These are phyloP conservation scores for Phacellophora camtschatica DNA, from an alignment of 30 jellyfish, hydroid and myxozoan genomes.

Conservation along the genomic window DNA sequence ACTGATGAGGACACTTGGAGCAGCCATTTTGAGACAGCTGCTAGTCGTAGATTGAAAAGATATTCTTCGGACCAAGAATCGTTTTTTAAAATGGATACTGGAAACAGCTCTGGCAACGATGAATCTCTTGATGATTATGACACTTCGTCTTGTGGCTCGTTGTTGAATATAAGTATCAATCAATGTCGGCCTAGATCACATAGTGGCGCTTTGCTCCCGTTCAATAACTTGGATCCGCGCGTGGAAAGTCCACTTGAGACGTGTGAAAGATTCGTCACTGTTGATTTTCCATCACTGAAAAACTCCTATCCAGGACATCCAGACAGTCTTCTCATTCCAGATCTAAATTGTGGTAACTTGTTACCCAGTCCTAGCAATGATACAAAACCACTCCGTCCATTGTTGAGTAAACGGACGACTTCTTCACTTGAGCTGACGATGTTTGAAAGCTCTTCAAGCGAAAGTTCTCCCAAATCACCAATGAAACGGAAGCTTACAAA, in stretches of 20 bases:
- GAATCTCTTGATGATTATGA: not conserved
- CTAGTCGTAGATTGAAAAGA: slow-evolving; percentile 8
- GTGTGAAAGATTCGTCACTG: slow-evolving; percentile 31
- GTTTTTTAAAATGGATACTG: not conserved
- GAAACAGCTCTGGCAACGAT: slow-evolving; percentile 9
- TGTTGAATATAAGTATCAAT: not conserved
- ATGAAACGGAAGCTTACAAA: not conserved
- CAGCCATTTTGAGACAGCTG: slow-evolving; percentile 47
- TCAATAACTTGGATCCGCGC: slow-evolving; percentile 78
- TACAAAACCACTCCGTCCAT: not conserved
- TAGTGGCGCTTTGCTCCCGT: slow-evolving; percentile 89
- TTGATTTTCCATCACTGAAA: slow-evolving; percentile 31
- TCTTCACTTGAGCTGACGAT: not conserved
- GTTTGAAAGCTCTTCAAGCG: not conserved
- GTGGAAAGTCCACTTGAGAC: slow-evolving; percentile 47
- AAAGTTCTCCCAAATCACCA: not conserved
- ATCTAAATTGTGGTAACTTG: slow-evolving; percentile 31
- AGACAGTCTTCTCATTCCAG: slow-evolving; percentile 61
- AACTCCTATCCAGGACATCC: slow-evolving; percentile 87
- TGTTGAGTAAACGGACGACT: slow-evolving; percentile 6
- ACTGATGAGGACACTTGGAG: slow-evolving; percentile 18
- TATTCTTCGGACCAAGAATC: slow-evolving; percentile 5
- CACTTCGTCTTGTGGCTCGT: not conserved
- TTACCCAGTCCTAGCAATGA: slow-evolving; percentile 12
- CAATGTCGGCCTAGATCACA: slow-evolving; percentile 41